These are phyloP conservation scores for Rhinichthys klamathensis DNA, from an alignment of 2,113 vertebrate species.

Conservation along the genomic window DNA sequence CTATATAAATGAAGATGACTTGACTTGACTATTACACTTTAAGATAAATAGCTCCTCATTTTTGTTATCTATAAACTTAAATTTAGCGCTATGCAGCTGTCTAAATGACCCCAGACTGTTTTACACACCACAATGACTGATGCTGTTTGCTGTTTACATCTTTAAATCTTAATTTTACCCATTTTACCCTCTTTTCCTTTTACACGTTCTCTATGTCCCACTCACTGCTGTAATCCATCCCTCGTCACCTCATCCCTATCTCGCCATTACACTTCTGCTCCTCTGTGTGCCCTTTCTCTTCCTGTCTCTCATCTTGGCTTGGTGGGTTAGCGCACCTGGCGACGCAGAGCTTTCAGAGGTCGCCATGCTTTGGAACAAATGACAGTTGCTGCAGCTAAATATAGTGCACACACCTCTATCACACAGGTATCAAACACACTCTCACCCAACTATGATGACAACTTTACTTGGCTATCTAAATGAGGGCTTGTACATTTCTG, in stretches of 20 bases:
- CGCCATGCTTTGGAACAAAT: constrained; percentile 39
- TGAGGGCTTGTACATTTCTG: not conserved
- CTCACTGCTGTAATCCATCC: constrained; percentile 5
- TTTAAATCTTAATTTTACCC: constrained; percentile 16
- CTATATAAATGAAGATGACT: no score
- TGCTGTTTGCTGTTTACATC: constrained; percentile 41
- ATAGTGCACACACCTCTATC: constrained; percentile 36
- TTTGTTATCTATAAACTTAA: not conserved
- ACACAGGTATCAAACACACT: constrained; percentile 52
- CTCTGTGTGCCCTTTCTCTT: constrained; percentile 23
- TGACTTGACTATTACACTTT: not conserved
- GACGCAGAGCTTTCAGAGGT: constrained; percentile 55
- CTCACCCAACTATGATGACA: not conserved
- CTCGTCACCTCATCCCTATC: constrained; percentile 24
- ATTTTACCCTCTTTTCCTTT: constrained; percentile 34
- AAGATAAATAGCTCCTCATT: not conserved
- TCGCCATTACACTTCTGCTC: constrained; percentile 16
- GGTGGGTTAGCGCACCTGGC: constrained; percentile 53
- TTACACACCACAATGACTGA: not conserved
- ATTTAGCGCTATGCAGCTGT: not conserved
- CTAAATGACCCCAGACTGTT: not conserved
- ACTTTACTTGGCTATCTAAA: not conserved
- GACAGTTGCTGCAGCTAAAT: constrained; percentile 46
- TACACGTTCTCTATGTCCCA: not conserved
- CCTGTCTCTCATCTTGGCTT: constrained; percentile 51